Evolutionary conservation across 2,888 invertebrate species (phyloP), one percentile per base, ranked within the genome.

Genomic region (Diabrotica balteata): DNA sequence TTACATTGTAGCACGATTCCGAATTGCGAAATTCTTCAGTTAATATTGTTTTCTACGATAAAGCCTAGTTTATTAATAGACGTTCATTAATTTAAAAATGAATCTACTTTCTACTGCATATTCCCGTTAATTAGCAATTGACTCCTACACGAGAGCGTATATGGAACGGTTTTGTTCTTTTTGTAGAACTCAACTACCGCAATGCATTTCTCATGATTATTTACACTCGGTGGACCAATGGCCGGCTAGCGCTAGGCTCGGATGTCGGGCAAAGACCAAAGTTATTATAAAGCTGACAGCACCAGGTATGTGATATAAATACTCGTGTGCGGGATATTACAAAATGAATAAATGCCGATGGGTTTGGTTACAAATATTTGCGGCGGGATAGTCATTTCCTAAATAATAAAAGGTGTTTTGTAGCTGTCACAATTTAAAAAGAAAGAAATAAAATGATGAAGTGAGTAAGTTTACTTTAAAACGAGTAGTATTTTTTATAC

Each of bases 31-130:
- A 50, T 43, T 50, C 22, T 46, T 9, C 45, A 47, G 47, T n/a
- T 32, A 59, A 59, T 43, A 50, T 59, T 59, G 43, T 58, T 50
- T 64, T 69, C 51, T 51, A 46, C 66, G 65, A 65, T 68, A 66
- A 68, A 66, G 47, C 59, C 46, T 51, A 54, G 59, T 59, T 49
- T 72, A 70, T 70, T 72, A 72, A 69, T 69, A 69, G 69, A 65
- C 66, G 59, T 62, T 53, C 61, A 67, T 68, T 65, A 63, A 68
- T 67, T 72, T 63, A 72, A 73, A 71, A 71, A 70, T 71, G 67
- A 70, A 72, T 75, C 79, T 76, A 79, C 81, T 80, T 80, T 80
- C 80, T 80, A 80, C 76, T 79, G 78, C 79, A 79, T 78, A 80
- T 79, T 80, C 80, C 79, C 78, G 77, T 77, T 80, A 80, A 79